Evolutionary conservation across 2,113 vertebrate genomes (phyloP).

Genomic region (Rana temporaria): DNA sequence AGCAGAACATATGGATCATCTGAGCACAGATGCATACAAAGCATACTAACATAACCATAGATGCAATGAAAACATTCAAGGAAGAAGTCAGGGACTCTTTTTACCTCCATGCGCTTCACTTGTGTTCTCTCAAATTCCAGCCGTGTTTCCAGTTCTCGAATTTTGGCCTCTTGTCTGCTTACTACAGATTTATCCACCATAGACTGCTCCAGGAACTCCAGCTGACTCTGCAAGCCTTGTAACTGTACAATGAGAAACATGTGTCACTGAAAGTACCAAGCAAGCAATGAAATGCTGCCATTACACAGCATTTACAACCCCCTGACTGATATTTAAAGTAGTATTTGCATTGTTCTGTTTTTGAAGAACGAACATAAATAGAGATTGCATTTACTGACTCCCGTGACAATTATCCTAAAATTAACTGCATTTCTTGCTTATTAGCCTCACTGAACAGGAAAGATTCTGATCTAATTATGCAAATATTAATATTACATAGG

Average conservation of each 20-base stretch:
- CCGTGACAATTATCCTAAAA: background rate
- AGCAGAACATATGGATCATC: too few relatives aligned
- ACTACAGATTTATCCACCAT: constrained; percentile 98
- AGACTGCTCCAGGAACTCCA: constrained; percentile 96
- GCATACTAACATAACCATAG: too few relatives aligned
- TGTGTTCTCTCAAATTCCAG: constrained; percentile 97
- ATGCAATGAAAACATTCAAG: background rate
- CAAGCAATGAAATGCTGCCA: background rate
- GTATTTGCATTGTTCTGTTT: background rate
- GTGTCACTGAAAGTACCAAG: background rate
- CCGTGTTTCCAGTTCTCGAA: constrained; percentile 91
- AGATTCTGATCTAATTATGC: background rate
- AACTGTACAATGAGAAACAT: constrained; percentile 71
- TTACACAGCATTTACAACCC: background rate
- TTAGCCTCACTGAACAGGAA: background rate
- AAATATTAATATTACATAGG: background rate
- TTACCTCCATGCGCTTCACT: constrained; percentile 95
- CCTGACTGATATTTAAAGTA: background rate
- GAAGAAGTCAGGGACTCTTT: constrained; percentile 11
- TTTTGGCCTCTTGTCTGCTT: constrained; percentile 94
- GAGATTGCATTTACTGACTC: background rate
- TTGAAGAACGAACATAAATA: background rate
- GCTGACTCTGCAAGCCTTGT: constrained; percentile 91
- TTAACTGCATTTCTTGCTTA: background rate
- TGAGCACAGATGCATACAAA: too few relatives aligned